Conservation (phyloP, 2,797 vertebrate species). For the Acomys russatus region DNA sequence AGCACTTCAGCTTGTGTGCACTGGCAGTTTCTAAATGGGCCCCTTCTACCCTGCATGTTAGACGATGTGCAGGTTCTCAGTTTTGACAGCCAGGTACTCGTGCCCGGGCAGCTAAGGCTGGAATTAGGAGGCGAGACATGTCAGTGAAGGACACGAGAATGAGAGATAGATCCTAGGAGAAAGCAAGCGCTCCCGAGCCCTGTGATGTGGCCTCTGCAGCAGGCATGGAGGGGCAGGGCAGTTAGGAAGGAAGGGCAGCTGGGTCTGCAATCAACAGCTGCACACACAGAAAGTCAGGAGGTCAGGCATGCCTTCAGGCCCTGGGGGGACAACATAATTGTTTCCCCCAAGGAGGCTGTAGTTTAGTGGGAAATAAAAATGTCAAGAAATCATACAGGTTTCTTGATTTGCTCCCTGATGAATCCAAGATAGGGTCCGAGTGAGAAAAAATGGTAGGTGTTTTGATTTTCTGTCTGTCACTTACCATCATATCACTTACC, state of each 20-base stretch:
- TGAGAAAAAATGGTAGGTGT: background rate
- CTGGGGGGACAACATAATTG: background rate
- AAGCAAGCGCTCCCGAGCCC: background rate
- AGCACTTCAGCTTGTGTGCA: background rate
- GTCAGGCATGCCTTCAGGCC: background rate
- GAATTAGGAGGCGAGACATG: background rate
- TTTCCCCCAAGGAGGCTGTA: background rate
- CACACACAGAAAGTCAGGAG: background rate
- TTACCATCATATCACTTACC: background rate
- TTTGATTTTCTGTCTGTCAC: background rate
- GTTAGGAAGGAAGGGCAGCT: background rate
- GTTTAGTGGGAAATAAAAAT: slow-evolving; percentile 44
- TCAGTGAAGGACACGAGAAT: background rate
- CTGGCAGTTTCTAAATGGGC: slow-evolving; percentile 48
- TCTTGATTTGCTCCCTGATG: background rate
- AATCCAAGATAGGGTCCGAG: background rate
- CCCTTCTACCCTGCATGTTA: background rate
- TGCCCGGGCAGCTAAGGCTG: background rate
- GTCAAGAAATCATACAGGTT: slow-evolving; percentile 38
- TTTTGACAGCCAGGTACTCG: slow-evolving; percentile 13
- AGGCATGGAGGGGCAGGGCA: background rate
- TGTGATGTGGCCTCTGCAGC: background rate
- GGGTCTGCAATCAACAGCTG: background rate
- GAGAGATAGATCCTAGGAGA: background rate
- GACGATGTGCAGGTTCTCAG: background rate